Evolutionary conservation across 2,888 invertebrate genomes (phyloP).

Genomic region (Ennomos quercinarius): DNA sequence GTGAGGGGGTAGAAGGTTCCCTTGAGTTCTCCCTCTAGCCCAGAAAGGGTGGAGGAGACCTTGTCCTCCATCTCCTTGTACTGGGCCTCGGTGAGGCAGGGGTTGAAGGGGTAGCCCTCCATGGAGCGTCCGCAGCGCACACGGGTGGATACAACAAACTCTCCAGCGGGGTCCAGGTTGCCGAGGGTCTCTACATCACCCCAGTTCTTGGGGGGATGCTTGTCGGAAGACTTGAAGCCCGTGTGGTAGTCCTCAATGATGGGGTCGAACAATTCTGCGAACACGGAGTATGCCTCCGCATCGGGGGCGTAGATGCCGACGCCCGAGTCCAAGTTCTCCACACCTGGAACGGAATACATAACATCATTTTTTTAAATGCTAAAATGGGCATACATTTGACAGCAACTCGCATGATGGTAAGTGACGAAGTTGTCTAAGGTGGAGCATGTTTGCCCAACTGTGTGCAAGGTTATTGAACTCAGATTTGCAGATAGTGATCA

Average conservation of each 20-base stretch:
- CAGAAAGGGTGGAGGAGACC: slow-evolving; percentile 92
- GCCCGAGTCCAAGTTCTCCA: slow-evolving; percentile 98
- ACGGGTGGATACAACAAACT: slow-evolving; percentile 97
- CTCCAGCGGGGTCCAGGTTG: slow-evolving; percentile 96
- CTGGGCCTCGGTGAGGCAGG: slow-evolving; percentile 97
- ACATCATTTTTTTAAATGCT: too few relatives aligned
- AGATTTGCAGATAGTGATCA: slow-evolving; percentile 13
- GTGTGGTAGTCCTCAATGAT: slow-evolving; percentile 99
- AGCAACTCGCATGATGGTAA: too few relatives aligned
- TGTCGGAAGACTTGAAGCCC: slow-evolving; percentile 97
- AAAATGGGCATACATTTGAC: too few relatives aligned
- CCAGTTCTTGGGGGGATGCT: slow-evolving; percentile 97
- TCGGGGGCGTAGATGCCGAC: slow-evolving; percentile 99
- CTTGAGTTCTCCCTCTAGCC: slow-evolving; percentile 95
- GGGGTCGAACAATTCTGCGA: slow-evolving; percentile 97
- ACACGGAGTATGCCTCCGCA: slow-evolving; percentile 97
- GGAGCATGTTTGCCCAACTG: too few relatives aligned
- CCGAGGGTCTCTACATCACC: slow-evolving; percentile 96
- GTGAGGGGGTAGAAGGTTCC: slow-evolving; percentile 98
- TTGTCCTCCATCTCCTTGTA: slow-evolving; percentile 99
- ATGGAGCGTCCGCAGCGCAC: slow-evolving; percentile 98
- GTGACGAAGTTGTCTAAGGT: too few relatives aligned
- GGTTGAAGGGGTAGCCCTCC: slow-evolving; percentile 99
- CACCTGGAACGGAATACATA: slow-evolving; percentile 84
- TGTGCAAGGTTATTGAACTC: slow-evolving; percentile 26